Evolutionary conservation across 2,888 invertebrate species (phyloP).

Genomic region (Seira musarum): DNA sequence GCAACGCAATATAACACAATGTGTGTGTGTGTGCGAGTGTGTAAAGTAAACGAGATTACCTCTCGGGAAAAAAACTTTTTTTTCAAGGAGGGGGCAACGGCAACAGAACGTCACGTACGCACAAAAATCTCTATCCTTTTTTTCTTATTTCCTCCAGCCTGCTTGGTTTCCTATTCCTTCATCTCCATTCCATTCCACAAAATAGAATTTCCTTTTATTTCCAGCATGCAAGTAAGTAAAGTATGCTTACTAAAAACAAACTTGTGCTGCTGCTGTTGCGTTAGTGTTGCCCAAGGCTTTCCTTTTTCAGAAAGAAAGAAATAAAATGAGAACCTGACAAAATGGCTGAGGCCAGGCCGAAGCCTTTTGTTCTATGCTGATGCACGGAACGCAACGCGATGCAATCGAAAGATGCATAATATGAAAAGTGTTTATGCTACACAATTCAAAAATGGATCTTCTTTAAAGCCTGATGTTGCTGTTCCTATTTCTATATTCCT

Average conservation of each 20-base stretch:
- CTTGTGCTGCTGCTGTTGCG: too few relatives aligned
- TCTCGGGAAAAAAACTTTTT: conserved; percentile 1
- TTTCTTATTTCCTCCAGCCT: conserved; percentile 5
- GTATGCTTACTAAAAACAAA: too few relatives aligned
- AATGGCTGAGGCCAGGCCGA: conserved; percentile 47
- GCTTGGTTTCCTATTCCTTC: neutral
- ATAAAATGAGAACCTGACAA: conserved; percentile 43
- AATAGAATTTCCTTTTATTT: conserved; percentile 8
- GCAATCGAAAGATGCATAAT: neutral
- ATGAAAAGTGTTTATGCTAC: neutral
- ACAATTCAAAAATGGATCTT: neutral
- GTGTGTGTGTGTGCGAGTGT: too few relatives aligned
- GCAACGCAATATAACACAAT: too few relatives aligned
- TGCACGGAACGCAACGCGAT: neutral
- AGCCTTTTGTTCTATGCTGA: conserved; percentile 46
- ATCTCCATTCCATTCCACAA: too few relatives aligned
- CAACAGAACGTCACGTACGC: conserved; percentile 53
- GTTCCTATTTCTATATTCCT: neutral
- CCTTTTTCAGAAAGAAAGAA: conserved; percentile 12
- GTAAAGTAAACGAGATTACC: conserved; percentile 2
- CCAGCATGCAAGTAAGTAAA: too few relatives aligned
- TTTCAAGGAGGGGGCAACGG: conserved; percentile 14
- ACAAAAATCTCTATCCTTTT: conserved; percentile 50
- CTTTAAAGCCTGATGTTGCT: neutral
- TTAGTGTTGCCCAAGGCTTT: conserved; percentile 35